Conservation (phyloP, 2,888 invertebrate species). For the Darwinula stevensoni region DNA sequence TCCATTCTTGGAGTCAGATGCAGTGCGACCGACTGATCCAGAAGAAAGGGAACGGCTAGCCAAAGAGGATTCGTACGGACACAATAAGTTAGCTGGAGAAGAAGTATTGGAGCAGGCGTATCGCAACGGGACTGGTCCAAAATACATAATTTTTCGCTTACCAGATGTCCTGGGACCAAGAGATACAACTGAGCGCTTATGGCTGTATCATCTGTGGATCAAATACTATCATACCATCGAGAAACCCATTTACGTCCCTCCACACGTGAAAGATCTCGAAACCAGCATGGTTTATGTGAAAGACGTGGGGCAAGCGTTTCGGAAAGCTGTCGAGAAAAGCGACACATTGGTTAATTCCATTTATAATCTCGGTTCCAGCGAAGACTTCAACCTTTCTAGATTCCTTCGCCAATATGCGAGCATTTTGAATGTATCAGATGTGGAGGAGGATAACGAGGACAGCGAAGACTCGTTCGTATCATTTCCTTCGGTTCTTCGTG, state of each 20-base stretch:
- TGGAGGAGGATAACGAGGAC: too few species aligned
- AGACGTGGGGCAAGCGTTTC: too few species aligned
- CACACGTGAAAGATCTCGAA: constrained; percentile 12
- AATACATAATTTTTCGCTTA: constrained; percentile 17
- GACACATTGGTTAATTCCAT: too few species aligned
- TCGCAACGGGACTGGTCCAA: constrained; percentile 14
- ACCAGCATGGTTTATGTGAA: constrained; percentile 18
- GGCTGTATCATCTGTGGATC: constrained; percentile 20
- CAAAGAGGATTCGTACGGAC: constrained; percentile 16
- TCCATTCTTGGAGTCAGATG: constrained; percentile 15
- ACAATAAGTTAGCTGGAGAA: constrained; percentile 17
- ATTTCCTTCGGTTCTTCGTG: too few species aligned
- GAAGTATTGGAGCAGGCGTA: constrained; percentile 14
- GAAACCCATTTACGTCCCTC: constrained; percentile 14
- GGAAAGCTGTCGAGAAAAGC: too few species aligned
- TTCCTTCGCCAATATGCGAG: too few species aligned
- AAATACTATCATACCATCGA: constrained; percentile 13
- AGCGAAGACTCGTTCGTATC: too few species aligned
- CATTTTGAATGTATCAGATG: too few species aligned
- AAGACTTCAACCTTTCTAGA: too few species aligned
- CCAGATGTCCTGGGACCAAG: constrained; percentile 20
- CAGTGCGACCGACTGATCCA: constrained; percentile 14
- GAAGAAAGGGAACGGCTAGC: constrained; percentile 12
- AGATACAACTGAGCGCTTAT: constrained; percentile 19
- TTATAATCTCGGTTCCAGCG: too few species aligned